phyloP scores from a whole-genome alignment of 2,888 invertebrate genomes.

The Apotomis betuletana region DNA sequence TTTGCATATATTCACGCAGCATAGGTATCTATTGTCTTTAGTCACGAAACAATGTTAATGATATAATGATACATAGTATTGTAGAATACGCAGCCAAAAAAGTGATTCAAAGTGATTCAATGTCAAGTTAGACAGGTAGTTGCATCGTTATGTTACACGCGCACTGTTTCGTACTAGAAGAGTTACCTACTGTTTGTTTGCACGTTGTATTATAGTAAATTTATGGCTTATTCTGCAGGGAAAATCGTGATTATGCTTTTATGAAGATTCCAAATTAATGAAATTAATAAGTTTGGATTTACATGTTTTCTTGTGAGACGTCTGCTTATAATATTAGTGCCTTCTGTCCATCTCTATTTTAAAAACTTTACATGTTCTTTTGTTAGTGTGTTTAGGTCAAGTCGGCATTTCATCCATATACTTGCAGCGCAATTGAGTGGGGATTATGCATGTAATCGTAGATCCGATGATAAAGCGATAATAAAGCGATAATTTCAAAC shows the following conservation, averaged over 20 bases:
- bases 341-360: too few relatives aligned
- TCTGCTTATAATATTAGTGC: too few relatives aligned
- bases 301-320: too few relatives aligned
- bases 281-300: too few relatives aligned
- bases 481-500: too few relatives aligned
- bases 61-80: constrained; percentile 1
- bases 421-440: too few relatives aligned
- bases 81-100: constrained; percentile 32
- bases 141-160: constrained; percentile 25
- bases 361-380: too few relatives aligned
- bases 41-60: constrained; percentile 37
- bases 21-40: constrained; percentile 25
- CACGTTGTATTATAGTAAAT: not conserved
- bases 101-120: constrained; percentile 29
- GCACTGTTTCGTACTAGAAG: not conserved
- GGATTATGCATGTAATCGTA: too few relatives aligned
- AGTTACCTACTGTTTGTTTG: constrained; percentile 1
- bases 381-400: too few relatives aligned
- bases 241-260: not conserved
- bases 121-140: constrained; percentile 31
- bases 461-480: too few relatives aligned
- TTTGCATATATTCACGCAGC: constrained; percentile 15
- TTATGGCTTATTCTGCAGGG: not conserved
- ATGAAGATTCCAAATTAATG: not conserved
- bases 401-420: too few relatives aligned